Base-by-base conservation (phyloP, 2,113 vertebrate genomes). In the Perca schrenkii region DNA sequence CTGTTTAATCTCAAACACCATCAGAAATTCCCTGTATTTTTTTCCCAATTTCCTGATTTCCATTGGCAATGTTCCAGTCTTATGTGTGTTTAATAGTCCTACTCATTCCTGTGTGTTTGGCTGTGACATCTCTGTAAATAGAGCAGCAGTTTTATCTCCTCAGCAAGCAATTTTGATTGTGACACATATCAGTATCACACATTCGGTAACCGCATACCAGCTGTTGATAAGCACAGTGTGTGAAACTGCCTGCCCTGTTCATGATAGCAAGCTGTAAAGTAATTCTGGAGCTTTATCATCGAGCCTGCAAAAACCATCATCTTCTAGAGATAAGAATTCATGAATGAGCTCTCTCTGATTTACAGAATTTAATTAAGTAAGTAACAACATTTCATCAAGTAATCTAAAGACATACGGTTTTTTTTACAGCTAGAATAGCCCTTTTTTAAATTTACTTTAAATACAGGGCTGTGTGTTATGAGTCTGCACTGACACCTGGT, bases 401-500 rank as follows among this genome's bases (percentile, higher is more conserved):
- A 6, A 54, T 36, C 22, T 17, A 1, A 57, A 19, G 56, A 58
- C 63, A 4, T 6, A 6, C 2, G 8, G 8, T 46, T 50, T 31
- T 3, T 28, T 40, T 3, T 19, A 17, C 28, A 60, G 19, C 11
- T 31, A 70, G 25, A 49, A 70, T 3, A 69, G 60, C 17, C 17
- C 15, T 31, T 69, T 58, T 64, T 56, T 3, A 2, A 3, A 3
- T 34, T 34, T 34, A 8, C 1, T 19, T 4, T 22, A 28, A 36
- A 57, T 58, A 22, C 40, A 56, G 14, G 34, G 19, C 8, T 13
- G 15, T 28, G 8, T 75, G 31, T 28, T n/a, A 14, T 86, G 57
- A 76, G 22, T 74, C 68, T 89, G 21, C 28, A 52, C 81, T 90
- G 90, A 80, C 93, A 86, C 49, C 91, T 89, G 65, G 81, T 93